Evolutionary conservation across 2,113 vertebrate genomes (phyloP), one percentile per base, ranked within the genome.

Genomic region (Polyodon spathula): DNA sequence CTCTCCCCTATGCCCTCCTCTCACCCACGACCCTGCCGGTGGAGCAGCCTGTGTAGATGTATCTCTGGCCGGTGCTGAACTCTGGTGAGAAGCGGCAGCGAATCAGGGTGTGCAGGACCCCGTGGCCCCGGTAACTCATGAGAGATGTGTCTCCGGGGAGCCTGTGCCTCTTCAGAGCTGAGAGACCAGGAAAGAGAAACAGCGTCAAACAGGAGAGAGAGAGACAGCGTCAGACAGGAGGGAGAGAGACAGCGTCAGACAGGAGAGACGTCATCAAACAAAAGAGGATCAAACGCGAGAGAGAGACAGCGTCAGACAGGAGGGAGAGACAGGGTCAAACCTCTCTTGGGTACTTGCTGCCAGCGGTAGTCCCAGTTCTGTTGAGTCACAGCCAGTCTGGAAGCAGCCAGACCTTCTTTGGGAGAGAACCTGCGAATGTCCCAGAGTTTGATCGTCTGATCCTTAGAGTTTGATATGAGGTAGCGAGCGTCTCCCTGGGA

Each of bases 361-460:
- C 93, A 95, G 66, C 93, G 89, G 72, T 95, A 95, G 70, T 95
- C 93, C 93, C 93, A 95, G 84, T 89, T 91, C 63, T 95, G 92
- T 58, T 93, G 92, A n/a, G 90, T 92, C 67, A 94, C 91, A 27
- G 92, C 92, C 65, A 87, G 82, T 8, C 90, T 85, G 4, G 93
- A 94, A 0, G 93, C 93, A 40, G 90, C 90, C 69, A 95, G 76
- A 2, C 90, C 92, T 67, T 94, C 92, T 66, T 86, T 84, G 48
- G 89, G 89, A 0, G 93, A 94, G 75, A 94, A 92, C 68, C 85
- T 88, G 54, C 93, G 86, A 61, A 95, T 82, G 63, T 95, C 93
- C 93, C 93, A 95, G 38, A 95, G 87, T 71, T 95, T 95, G 74
- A 94, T 94, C 57, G 90, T 92, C 86, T 95, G 93, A 74, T 95